These are phyloP conservation scores for Bicyclus anynana DNA, from an alignment of 1,140 invertebrate species.

Conservation along the genomic window DNA sequence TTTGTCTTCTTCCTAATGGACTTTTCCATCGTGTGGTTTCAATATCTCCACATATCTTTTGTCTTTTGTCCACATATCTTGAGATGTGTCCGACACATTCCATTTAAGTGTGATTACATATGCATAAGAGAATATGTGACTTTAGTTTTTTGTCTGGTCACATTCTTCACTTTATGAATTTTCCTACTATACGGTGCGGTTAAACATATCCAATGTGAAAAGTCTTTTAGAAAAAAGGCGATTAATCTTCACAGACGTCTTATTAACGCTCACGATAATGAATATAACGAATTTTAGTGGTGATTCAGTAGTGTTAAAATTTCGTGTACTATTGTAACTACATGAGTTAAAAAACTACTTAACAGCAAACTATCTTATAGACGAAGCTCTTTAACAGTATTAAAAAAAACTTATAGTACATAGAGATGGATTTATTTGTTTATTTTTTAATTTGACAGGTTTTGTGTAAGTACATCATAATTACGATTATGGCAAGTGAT, in stretches of 20 bases:
- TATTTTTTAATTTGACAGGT: neutral
- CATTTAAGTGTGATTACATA: too few relatives aligned
- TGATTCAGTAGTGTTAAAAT: neutral
- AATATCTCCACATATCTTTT: too few relatives aligned
- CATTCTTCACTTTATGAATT: neutral
- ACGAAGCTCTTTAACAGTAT: neutral
- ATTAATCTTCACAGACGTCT: conserved; percentile 36
- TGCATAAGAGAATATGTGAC: too few relatives aligned
- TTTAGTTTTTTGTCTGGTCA: too few relatives aligned
- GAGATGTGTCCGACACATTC: too few relatives aligned
- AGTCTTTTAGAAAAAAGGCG: conserved; percentile 5
- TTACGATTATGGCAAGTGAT: neutral
- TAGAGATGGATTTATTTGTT: neutral
- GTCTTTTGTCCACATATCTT: too few relatives aligned
- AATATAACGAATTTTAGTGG: conserved; percentile 22
- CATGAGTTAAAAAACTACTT: neutral
- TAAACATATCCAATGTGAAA: neutral
- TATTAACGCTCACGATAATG: conserved; percentile 32
- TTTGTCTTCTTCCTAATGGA: too few relatives aligned
- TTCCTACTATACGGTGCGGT: too few relatives aligned
- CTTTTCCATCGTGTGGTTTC: too few relatives aligned
- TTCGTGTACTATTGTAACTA: neutral
- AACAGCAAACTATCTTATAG: neutral
- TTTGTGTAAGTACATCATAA: neutral
- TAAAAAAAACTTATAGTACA: neutral